Percentiles rank a stretch among this genome's conserved stretches.
Conservation (phyloP, 2,797 vertebrate genomes). For the Fringilla coelebs region DNA sequence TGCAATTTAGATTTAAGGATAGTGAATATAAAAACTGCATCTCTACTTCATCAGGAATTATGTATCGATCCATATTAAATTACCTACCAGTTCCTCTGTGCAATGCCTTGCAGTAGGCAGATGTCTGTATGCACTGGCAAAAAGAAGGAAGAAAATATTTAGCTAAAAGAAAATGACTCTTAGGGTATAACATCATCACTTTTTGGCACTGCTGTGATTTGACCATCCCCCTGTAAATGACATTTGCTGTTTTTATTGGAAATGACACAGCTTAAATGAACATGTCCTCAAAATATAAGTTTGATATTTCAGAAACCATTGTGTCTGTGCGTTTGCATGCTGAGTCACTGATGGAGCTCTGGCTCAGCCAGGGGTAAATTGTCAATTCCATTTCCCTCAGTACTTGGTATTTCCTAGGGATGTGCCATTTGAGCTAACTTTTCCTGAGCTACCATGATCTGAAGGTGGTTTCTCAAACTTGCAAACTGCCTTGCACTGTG, state of each 20-base stretch:
- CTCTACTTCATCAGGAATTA: constrained; percentile 27
- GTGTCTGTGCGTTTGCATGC: rapidly evolving
- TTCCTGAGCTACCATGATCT: neutral
- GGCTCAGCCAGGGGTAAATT: neutral
- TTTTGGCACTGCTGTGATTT: neutral
- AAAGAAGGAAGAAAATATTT: neutral
- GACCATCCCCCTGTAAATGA: neutral
- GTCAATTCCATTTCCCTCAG: neutral
- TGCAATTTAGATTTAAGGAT: constrained; percentile 49
- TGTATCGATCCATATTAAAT: neutral
- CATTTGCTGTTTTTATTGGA: neutral
- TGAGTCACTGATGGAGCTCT: constrained; percentile 33
- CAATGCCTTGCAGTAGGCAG: neutral
- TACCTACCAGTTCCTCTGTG: neutral
- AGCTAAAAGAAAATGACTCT: neutral
- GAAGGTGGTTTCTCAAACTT: neutral
- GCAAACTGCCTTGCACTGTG: neutral
- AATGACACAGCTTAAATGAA: neutral
- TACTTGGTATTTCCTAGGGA: neutral
- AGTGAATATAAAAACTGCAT: constrained; percentile 15
- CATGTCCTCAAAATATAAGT: neutral
- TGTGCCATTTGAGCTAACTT: neutral
- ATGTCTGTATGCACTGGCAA: neutral
- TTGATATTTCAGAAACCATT: neutral
- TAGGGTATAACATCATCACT: neutral